Evolutionary conservation across 2,797 vertebrate species (phyloP).

Genomic region (Malacoraja senta): DNA sequence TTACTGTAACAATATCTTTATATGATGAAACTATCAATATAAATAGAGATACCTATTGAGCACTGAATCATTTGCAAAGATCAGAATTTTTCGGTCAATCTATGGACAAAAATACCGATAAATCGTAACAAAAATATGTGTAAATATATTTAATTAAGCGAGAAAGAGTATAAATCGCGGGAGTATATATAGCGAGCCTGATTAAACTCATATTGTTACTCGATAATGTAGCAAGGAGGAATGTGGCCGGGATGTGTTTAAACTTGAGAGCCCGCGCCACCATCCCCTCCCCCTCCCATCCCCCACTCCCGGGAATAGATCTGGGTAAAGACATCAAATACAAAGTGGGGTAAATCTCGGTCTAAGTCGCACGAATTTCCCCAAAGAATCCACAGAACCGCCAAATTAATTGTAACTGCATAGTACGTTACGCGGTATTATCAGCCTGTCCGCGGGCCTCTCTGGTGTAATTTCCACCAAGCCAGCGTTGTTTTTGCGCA

Average conservation of each 20-base stretch:
- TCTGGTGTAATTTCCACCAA: not conserved
- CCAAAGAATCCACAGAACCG: not conserved
- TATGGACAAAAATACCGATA: not conserved
- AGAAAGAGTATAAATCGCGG: not conserved
- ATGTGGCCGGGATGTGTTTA: not conserved
- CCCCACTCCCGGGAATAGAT: not conserved
- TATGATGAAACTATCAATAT: not conserved
- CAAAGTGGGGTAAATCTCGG: not conserved
- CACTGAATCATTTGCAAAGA: not conserved
- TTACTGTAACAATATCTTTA: not conserved
- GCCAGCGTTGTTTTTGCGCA: not conserved
- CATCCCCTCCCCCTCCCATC: no score
- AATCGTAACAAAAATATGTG: not conserved
- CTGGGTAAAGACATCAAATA: not conserved
- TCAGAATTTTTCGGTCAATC: not conserved
- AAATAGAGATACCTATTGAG: not conserved
- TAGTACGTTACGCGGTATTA: not conserved
- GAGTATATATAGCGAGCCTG: not conserved
- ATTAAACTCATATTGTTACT: not conserved
- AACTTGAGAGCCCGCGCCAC: not conserved
- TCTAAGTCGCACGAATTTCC: not conserved
- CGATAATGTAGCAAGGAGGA: not conserved
- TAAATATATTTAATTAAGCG: not conserved
- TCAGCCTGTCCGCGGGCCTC: not conserved
- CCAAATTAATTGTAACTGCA: not conserved